Conservation (phyloP, 2,797 vertebrate species). For the Acanthiza pusilla region DNA sequence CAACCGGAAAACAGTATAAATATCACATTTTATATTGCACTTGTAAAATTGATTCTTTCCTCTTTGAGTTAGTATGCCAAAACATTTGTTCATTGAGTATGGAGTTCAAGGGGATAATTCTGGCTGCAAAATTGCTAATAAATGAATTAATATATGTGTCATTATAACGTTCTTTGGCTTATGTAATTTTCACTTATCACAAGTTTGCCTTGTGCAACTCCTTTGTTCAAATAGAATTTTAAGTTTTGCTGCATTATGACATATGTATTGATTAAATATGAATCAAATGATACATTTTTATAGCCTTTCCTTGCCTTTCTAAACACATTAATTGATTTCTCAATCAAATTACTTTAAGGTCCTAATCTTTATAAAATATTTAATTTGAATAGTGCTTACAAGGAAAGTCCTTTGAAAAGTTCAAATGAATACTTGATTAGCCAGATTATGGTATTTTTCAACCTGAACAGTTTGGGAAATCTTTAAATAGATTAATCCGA, state of each 20-base stretch:
- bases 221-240: not conserved
- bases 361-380: not conserved
- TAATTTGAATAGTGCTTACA: not conserved
- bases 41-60: slow-evolving; percentile 14
- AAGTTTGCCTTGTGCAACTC: not conserved
- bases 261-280: not conserved
- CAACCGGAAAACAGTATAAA: slow-evolving; percentile 20
- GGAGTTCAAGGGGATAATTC: not conserved
- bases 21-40: slow-evolving; percentile 10
- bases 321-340: not conserved
- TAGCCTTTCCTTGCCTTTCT: not conserved
- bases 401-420: not conserved
- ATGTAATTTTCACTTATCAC: not conserved
- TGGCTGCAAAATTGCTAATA: not conserved
- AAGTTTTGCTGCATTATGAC: not conserved
- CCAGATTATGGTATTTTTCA: not conserved
- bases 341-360: not conserved
- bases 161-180: not conserved
- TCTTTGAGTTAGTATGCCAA: not conserved
- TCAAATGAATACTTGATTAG: not conserved
- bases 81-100: not conserved
- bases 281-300: not conserved
- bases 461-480: not conserved
- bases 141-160: not conserved
- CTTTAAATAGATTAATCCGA: not conserved